Base-by-base conservation (phyloP, 2,797 vertebrate genomes). In the Paedocypris micromegethes region DNA sequence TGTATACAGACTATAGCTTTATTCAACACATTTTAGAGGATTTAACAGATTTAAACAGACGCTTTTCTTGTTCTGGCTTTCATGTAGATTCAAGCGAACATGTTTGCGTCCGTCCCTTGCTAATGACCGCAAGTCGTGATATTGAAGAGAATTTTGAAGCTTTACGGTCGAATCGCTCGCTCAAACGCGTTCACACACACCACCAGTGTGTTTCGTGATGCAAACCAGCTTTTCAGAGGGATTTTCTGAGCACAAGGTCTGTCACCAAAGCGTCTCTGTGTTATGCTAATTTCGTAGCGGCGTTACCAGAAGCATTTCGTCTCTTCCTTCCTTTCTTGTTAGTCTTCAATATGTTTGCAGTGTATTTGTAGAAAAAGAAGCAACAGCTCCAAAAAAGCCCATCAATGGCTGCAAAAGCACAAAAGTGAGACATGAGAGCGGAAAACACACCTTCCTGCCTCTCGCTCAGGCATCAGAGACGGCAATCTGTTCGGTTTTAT, bases 291-390 rank as follows among this genome's bases (percentile, higher is more conserved):
- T 72, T 67, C 46, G 70, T 47, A 70, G 56, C 8, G 58, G 65
- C 61, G 23, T 72, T 66, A 42, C 42, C 55, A 52, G 44, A 61
- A 64, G 62, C 5, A 37, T 72, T 69, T 54, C 51, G 67, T 56
- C 59, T 63, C 58, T 62, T 8, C 5, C 9, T 52, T 9, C 43
- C 41, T 54, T 63, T 47, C 65, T 68, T 68, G 9, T 72, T 62
- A 66, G 77, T 81, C 78, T 64, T 81, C 69, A 68, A 72, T 79
- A 64, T 54, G 50, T 79, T 75, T 54, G 68, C 62, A 55, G 72
- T 73, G 64, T 70, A 55, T 75, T 77, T 75, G 66, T 70, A 56
- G 75, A 71, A 65, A 80, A 78, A 67, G 57, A 67, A 47, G 37
- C 9, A 38, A 70, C 50, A 66, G 68, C 53, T 79, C 64, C 8